Percentiles rank a stretch among this genome's conserved stretches.
Conservation (phyloP, 2,888 invertebrate species). For the Nowickia ferox region DNA sequence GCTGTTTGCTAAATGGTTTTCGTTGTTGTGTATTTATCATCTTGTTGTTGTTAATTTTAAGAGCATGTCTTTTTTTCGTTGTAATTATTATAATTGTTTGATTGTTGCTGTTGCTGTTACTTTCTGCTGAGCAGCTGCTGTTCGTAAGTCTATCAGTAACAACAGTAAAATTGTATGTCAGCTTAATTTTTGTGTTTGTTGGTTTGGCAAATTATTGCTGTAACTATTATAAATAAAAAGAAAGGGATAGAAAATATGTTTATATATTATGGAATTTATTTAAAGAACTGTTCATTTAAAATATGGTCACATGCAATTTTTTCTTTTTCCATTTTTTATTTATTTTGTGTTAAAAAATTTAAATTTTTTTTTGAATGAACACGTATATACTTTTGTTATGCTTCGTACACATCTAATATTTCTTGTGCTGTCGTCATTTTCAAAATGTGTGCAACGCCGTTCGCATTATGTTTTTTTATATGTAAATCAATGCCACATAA, state of each 20-base stretch:
- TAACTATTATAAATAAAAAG: neutral
- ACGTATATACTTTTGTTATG: too few species aligned
- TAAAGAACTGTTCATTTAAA: neutral
- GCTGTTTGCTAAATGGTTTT: conserved; percentile 60
- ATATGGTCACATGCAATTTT: neutral
- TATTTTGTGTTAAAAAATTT: neutral
- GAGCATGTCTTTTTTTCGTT: conserved; percentile 68
- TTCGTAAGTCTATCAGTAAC: neutral
- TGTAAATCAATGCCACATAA: too few species aligned
- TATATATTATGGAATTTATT: conserved; percentile 9
- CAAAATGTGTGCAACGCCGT: too few species aligned
- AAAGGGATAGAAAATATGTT: neutral
- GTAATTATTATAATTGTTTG: conserved; percentile 36
- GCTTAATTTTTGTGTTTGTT: conserved; percentile 14
- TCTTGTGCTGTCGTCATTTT: too few species aligned
- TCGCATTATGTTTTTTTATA: too few species aligned
- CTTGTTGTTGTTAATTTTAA: conserved; percentile 64
- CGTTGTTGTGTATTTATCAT: conserved; percentile 71
- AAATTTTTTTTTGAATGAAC: too few species aligned
- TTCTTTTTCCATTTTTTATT: too few species aligned
- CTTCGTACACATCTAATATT: too few species aligned
- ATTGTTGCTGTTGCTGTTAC: conserved; percentile 18
- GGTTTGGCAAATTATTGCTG: conserved; percentile 40
- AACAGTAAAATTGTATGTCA: conserved; percentile 10
- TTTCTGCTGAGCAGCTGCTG: neutral